A percentile compares a stretch with the other conserved stretches of the same genome.
Conservation (phyloP, 2,888 invertebrate genomes). For the Hirtodrosophila cameraria region DNA sequence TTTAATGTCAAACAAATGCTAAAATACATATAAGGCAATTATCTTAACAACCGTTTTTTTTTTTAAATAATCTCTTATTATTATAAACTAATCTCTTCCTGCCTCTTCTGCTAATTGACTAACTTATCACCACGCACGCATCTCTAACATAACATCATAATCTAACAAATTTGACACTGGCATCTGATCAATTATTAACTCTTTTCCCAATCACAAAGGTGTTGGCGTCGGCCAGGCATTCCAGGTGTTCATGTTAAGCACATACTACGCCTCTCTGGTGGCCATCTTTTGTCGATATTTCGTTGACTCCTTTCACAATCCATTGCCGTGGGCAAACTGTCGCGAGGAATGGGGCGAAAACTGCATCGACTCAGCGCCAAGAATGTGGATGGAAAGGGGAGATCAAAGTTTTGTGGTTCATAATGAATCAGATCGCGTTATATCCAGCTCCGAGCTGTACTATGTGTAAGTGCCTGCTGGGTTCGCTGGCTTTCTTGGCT, state of each 20-base stretch:
- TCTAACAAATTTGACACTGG: neutral
- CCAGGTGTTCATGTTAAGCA: constrained; percentile 85
- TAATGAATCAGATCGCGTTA: constrained; percentile 70
- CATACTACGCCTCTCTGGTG: constrained; percentile 87
- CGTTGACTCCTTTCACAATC: constrained; percentile 86
- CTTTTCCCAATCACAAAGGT: constrained; percentile 82
- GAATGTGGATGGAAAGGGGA: constrained; percentile 18
- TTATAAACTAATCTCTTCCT: neutral
- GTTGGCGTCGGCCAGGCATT: constrained; percentile 86
- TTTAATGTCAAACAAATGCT: too few species aligned
- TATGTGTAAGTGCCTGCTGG: constrained; percentile 84
- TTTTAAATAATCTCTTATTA: neutral
- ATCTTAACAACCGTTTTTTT: neutral
- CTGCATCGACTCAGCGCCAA: constrained; percentile 81
- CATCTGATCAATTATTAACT: constrained; percentile 33
- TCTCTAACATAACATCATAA: constrained; percentile 1
- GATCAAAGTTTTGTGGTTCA: constrained; percentile 8
- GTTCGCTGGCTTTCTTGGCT: neutral
- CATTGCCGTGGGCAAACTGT: constrained; percentile 88
- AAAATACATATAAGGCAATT: neutral
- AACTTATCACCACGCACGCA: constrained; percentile 7
- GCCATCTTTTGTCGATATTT: constrained; percentile 87
- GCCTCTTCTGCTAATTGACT: neutral
- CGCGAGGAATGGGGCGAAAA: constrained; percentile 85
- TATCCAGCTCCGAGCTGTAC: constrained; percentile 85